Conservation (phyloP, 1,140 invertebrate species). For the Habropoda laboriosa region DNA sequence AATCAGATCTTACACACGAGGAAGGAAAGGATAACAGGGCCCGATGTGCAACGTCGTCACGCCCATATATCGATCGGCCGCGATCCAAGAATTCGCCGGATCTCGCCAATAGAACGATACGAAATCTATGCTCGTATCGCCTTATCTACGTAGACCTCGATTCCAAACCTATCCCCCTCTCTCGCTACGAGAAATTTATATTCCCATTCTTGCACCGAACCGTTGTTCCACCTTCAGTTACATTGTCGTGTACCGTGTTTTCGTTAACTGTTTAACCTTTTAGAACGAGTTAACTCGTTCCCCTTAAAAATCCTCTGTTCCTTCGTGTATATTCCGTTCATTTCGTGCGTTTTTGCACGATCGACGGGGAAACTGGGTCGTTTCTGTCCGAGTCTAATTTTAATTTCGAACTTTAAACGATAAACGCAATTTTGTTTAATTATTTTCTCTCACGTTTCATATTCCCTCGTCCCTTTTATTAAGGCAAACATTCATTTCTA, state of each 20-base stretch:
- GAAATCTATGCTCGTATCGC: constrained; percentile 45
- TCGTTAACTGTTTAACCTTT: not conserved
- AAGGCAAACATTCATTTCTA: too few species aligned
- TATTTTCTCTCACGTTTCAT: too few species aligned
- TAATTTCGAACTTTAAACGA: too few species aligned
- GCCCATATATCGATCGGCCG: constrained; percentile 49
- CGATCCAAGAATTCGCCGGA: constrained; percentile 32
- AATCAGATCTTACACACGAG: constrained; percentile 70
- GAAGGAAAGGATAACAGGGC: constrained; percentile 62
- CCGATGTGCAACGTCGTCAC: constrained; percentile 49
- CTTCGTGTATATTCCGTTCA: too few species aligned
- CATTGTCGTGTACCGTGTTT: not conserved
- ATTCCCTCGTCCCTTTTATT: too few species aligned
- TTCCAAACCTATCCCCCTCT: constrained; percentile 19
- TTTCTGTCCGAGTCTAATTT: too few species aligned
- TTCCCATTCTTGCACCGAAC: constrained; percentile 3
- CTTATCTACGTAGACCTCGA: constrained; percentile 15
- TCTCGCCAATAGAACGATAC: constrained; percentile 13
- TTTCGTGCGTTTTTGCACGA: too few species aligned
- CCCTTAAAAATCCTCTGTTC: too few species aligned
- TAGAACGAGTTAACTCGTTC: too few species aligned
- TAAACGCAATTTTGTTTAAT: too few species aligned
- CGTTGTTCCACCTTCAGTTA: not conserved
- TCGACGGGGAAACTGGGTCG: too few species aligned
- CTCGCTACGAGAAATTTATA: constrained; percentile 30